Evolutionary conservation across 1,140 invertebrate genomes (phyloP).

Genomic region (Atopsyche davidsoni): DNA sequence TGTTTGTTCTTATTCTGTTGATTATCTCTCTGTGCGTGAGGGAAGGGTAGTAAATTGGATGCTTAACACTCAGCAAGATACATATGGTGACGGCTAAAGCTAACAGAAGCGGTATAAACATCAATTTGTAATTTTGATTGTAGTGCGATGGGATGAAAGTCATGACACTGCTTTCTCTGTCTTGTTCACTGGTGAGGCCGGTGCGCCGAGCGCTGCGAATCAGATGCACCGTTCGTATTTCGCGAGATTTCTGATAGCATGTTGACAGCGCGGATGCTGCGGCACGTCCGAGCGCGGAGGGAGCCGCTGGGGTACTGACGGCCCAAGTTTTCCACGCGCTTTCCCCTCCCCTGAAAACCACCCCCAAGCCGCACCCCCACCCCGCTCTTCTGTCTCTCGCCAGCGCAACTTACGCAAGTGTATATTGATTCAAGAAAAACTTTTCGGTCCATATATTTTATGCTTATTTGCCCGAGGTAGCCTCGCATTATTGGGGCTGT

Average conservation of each 20-base stretch:
- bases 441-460: constrained; percentile 17
- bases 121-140: constrained; percentile 28
- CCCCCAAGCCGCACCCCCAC: not conserved
- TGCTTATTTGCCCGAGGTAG: constrained; percentile 22
- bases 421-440: constrained; percentile 28
- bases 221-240: constrained; percentile 11
- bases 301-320: constrained; percentile 19
- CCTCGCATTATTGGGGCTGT: constrained; percentile 17
- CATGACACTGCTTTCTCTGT: constrained; percentile 20
- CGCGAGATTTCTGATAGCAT: constrained; percentile 19
- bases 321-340: constrained; percentile 10
- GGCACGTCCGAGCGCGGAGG: constrained; percentile 10
- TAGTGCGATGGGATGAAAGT: constrained; percentile 27
- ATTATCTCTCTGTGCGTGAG: constrained; percentile 22
- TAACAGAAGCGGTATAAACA: constrained; percentile 26
- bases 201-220: not conserved
- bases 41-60: constrained; percentile 26
- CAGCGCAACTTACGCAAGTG: constrained; percentile 20
- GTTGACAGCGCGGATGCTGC: constrained; percentile 5
- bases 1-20: constrained; percentile 19
- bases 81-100: constrained; percentile 28
- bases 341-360: constrained; percentile 7
- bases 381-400: not conserved
- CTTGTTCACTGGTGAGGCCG: constrained; percentile 1
- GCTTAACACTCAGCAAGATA: constrained; percentile 26